Base-by-base conservation (phyloP, 1,140 invertebrate genomes). In the Drosophila paulistorum region DNA sequence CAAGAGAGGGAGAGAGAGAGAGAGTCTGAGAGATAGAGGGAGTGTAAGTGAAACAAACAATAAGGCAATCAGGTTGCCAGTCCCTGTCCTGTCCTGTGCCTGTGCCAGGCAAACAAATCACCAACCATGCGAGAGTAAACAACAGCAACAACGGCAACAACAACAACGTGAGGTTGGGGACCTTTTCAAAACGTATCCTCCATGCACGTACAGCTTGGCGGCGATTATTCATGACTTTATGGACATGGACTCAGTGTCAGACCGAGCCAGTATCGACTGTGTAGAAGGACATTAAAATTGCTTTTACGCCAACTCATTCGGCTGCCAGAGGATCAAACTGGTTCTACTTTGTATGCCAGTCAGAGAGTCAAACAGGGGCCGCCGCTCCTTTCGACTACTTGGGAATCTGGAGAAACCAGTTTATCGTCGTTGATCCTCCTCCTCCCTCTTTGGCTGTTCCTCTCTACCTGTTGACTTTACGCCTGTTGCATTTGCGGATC, bases 211-310 rank as follows among this genome's bases (percentile, higher is more conserved):
- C 35, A 59, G 67, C 79, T 69, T 79, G 82, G 77, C 84, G 82
- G 77, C 84, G 83, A 87, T 87, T 87, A 87, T 87, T 87, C 83
- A 87, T 83, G 83, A 87, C 80, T 89, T 83, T 87, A 89, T 87
- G 83, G 83, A 87, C 45, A 51, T 51, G 45, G 45, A 51, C 45
- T 51, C 45, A 23, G 17, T 11, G 10, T 51, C 17, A 23, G 45
- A 51, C 6, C 20, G n/a, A 45, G 3, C 11, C 37, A 39, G 37
- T 39, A 13, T 39, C 10, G 6, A 14, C 65, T 74, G 79, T 77
- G 85, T 83, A 87, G 80, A 79, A 87, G 84, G 84, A 87, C 84
- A 87, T 87, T 87, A 87, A 87, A 87, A 87, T 85, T 89, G 85
- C 82, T 90, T 87, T 87, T 84, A 87, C 84, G 84, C 84, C 84